Evolutionary conservation across 2,888 invertebrate genomes (phyloP).

Genomic region (Saturnia pavonia): DNA sequence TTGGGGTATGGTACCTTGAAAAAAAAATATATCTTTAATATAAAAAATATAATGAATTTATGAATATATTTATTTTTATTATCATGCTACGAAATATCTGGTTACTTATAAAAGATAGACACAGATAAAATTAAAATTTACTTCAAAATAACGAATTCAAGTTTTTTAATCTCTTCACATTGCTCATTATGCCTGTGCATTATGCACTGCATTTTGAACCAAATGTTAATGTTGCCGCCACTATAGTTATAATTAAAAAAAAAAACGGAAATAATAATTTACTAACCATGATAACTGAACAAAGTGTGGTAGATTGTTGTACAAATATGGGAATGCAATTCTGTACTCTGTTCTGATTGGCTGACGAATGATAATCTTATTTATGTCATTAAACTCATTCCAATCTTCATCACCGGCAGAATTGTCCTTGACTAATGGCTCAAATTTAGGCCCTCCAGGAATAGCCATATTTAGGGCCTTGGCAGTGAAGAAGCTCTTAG

Average conservation of each 20-base stretch:
- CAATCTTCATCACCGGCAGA: slow-evolving; percentile 99
- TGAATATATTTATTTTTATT: no score
- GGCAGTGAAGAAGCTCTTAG: slow-evolving; percentile 99
- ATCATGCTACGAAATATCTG: no score
- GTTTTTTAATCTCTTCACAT: no score
- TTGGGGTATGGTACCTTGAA: slow-evolving; percentile 98
- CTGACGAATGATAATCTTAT: slow-evolving; percentile 99
- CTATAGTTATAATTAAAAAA: no score
- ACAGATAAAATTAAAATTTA: no score
- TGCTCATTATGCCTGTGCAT: no score
- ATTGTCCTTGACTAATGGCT: slow-evolving; percentile 98
- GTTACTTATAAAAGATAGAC: no score
- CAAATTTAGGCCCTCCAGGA: slow-evolving; percentile 99
- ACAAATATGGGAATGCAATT: slow-evolving; percentile 99
- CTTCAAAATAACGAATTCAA: no score
- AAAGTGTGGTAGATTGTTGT: slow-evolving; percentile 99
- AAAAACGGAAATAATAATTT: no score
- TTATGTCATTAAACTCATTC: slow-evolving; percentile 99
- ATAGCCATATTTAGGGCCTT: slow-evolving; percentile 99
- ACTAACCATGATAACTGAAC: slow-evolving; percentile 98
- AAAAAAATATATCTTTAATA: slow-evolving; percentile 4
- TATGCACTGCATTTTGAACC: no score
- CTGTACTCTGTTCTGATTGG: slow-evolving; percentile 99
- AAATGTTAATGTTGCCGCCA: background rate
- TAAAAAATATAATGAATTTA: background rate